phyloP scores from a whole-genome alignment of 1,140 invertebrate genomes.

The Nasonia vitripennis region DNA sequence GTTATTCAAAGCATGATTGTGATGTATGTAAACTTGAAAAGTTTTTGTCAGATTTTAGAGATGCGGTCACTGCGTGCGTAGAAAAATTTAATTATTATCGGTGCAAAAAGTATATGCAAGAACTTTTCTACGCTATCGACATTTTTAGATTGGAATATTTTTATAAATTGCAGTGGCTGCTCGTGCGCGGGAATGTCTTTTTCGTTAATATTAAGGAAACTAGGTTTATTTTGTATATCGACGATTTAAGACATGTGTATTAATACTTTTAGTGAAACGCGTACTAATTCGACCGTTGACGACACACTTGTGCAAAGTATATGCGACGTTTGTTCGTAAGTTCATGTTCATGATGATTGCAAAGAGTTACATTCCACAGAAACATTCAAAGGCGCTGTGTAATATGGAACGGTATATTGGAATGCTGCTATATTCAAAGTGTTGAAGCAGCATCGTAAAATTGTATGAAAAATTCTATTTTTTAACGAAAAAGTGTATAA shows the following conservation, averaged over 20 bases:
- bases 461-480: not conserved
- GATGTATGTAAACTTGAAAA: not conserved
- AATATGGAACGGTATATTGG: too few species aligned
- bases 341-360: not conserved
- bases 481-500: too few species aligned
- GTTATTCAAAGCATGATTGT: too few species aligned
- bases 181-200: not conserved
- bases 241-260: not conserved
- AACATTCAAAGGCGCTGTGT: not conserved
- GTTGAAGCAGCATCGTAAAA: not conserved
- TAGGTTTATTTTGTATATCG: not conserved
- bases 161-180: not conserved
- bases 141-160: not conserved
- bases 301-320: not conserved
- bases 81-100: not conserved
- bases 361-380: not conserved
- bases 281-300: not conserved
- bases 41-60: not conserved
- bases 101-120: not conserved
- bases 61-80: too few species aligned
- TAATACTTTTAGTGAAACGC: not conserved
- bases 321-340: not conserved
- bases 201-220: not conserved
- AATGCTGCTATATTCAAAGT: not conserved
- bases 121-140: not conserved